Conservation (phyloP, 2,888 invertebrate genomes). For the Gryllus longicercus region DNA sequence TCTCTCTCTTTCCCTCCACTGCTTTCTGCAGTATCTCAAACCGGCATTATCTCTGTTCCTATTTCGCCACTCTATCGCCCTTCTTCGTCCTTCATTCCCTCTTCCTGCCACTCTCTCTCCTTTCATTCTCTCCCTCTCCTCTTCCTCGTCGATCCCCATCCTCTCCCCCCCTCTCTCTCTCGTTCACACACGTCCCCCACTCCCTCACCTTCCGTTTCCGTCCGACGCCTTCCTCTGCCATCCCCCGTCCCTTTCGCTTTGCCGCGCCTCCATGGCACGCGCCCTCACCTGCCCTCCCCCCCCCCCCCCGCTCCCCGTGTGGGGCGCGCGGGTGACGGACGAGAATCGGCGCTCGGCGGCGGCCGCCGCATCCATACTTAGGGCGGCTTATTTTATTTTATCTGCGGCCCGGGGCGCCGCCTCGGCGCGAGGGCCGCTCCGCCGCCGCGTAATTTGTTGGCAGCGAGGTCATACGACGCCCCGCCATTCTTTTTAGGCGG, state of each 20-base stretch:
- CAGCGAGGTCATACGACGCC: slow-evolving; percentile 28
- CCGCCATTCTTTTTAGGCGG: slow-evolving; percentile 30
- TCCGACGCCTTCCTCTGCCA: not conserved
- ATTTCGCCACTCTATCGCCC: not conserved
- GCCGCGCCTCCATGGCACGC: not conserved
- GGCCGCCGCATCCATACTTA: slow-evolving; percentile 3
- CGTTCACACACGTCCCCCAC: not conserved
- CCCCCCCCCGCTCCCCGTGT: not conserved
- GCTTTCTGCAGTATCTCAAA: not conserved
- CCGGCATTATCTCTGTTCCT: not conserved
- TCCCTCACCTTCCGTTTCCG: not conserved
- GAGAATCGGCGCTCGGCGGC: not conserved
- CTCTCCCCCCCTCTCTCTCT: not conserved
- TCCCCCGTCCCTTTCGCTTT: not conserved
- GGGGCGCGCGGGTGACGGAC: not conserved
- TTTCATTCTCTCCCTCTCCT: not conserved
- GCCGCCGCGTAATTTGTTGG: not conserved
- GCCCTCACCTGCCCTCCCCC: too few species aligned
- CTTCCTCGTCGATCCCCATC: not conserved
- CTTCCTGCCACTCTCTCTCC: not conserved
- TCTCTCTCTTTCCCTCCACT: not conserved
- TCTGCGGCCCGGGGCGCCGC: not conserved
- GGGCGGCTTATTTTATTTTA: slow-evolving; percentile 7
- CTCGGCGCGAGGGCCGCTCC: not conserved
- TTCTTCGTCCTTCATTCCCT: not conserved